Evolutionary conservation across 2,888 invertebrate species (phyloP).

Genomic region (Scaptomyza reducta): DNA sequence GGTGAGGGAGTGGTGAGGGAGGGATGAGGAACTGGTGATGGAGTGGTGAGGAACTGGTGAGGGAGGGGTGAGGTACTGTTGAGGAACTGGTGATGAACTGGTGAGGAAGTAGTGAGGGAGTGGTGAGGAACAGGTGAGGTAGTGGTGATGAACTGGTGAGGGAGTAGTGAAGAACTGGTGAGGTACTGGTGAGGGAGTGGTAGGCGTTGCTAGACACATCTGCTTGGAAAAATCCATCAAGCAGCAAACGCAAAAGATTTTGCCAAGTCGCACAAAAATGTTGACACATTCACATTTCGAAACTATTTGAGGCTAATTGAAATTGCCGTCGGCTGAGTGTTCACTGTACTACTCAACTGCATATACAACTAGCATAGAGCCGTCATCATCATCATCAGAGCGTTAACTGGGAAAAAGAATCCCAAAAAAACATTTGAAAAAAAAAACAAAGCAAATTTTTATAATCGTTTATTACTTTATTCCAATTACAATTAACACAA

Average conservation of each 20-base stretch:
- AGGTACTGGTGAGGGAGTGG: background rate
- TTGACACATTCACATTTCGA: background rate
- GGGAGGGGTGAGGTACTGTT: too few relatives aligned
- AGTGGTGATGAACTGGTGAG: background rate
- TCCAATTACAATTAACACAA: background rate
- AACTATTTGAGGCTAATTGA: constrained; percentile 3
- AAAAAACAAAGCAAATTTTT: too few relatives aligned
- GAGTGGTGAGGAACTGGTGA: too few relatives aligned
- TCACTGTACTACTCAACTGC: too few relatives aligned
- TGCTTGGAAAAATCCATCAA: constrained; percentile 59
- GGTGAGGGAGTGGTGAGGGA: constrained; percentile 1
- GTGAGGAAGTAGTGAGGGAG: too few relatives aligned
- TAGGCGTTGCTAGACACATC: constrained; percentile 57
- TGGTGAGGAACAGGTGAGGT: too few relatives aligned
- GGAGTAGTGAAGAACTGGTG: constrained; percentile 1
- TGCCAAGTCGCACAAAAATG: background rate
- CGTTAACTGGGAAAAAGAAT: too few relatives aligned
- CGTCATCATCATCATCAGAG: too few relatives aligned
- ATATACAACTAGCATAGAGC: too few relatives aligned
- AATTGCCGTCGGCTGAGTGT: background rate
- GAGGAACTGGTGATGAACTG: too few relatives aligned
- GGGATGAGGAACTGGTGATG: too few relatives aligned
- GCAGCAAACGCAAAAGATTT: background rate
- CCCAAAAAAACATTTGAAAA: too few relatives aligned
- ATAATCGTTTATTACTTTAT: background rate